Evolutionary conservation across 1,140 invertebrate genomes (phyloP), one percentile per base, ranked within the genome.

Genomic region (Heterodera schachtii): DNA sequence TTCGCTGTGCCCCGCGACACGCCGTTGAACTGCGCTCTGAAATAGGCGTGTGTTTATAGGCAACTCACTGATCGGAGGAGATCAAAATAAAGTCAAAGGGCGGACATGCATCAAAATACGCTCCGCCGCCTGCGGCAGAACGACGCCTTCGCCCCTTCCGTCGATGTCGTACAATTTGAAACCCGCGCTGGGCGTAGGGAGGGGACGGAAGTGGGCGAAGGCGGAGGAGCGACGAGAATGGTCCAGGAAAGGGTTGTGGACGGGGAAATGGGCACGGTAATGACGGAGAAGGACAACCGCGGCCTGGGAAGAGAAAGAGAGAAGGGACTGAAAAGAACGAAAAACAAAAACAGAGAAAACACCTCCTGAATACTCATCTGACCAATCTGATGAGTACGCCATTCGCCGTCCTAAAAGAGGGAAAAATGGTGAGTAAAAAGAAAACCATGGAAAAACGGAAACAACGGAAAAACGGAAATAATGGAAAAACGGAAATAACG

Each of bases 91-190:
- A 31, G 31, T 31, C 31, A 31, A 31, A 0, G 31, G 31, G 21
- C 13, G 31, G 31, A 78, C 77, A 16, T 78, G 77, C 77, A 78
- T 78, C 49, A 78, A 69, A 46, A 86, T 85, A 13, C 74, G 66
- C 16, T 70, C 82, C 57, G 70, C 76, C 47, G 52, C 70, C 79
- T 84, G 82, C 31, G 85, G 66, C n/a, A 84, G 31, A 41, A 71
- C 73, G 21, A 73, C 73, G 19, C 78, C 64, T 43, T 84, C 67
- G 52, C 84, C 70, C 74, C 57, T 44, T 44, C 83, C 83, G 64
- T 84, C 83, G 71, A 84, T 84, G 44, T 84, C 83, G 73, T 84
- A 84, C 46, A 84, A n/a, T 43, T 84, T 84, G 69, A 84, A 84
- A 8, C 84, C 84, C 11, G 75, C 43, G 19, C 66, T 71, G 7